Evolutionary conservation across 2,888 invertebrate genomes (phyloP).

Genomic region (Suillia variegata): DNA sequence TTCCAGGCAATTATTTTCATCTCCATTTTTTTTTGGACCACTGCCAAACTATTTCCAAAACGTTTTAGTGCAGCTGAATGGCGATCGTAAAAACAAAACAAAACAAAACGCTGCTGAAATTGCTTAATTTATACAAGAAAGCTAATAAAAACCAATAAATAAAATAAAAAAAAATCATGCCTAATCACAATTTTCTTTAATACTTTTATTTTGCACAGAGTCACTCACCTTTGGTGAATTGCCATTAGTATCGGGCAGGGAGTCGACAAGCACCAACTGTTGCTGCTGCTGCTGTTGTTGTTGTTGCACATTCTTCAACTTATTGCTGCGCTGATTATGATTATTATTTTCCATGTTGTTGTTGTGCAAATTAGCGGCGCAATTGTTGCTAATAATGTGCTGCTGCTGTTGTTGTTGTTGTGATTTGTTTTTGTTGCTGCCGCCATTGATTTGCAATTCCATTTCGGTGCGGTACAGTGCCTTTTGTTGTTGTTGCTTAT

Average conservation of each 20-base stretch:
- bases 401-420: too few species aligned
- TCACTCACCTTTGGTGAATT: constrained; percentile 44
- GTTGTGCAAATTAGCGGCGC: constrained; percentile 43
- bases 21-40: too few species aligned
- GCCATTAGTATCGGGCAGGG: constrained; percentile 43
- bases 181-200: too few species aligned
- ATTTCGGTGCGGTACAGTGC: constrained; percentile 50
- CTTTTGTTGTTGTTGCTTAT: constrained; percentile 29
- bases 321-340: constrained; percentile 22
- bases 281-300: constrained; percentile 34
- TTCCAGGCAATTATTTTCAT: too few species aligned
- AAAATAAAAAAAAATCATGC: too few species aligned
- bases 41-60: too few species aligned
- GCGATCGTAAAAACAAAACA: too few species aligned
- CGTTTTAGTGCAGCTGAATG: too few species aligned
- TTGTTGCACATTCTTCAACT: constrained; percentile 26
- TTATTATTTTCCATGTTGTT: constrained; percentile 29
- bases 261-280: constrained; percentile 28
- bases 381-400: constrained; percentile 48
- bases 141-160: too few species aligned
- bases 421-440: constrained; percentile 23
- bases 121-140: too few species aligned
- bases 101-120: too few species aligned
- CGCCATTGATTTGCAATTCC: constrained; percentile 51
- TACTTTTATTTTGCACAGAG: too few species aligned